Base-by-base conservation (phyloP, 2,888 invertebrate species). In the Erannis defoliaria region DNA sequence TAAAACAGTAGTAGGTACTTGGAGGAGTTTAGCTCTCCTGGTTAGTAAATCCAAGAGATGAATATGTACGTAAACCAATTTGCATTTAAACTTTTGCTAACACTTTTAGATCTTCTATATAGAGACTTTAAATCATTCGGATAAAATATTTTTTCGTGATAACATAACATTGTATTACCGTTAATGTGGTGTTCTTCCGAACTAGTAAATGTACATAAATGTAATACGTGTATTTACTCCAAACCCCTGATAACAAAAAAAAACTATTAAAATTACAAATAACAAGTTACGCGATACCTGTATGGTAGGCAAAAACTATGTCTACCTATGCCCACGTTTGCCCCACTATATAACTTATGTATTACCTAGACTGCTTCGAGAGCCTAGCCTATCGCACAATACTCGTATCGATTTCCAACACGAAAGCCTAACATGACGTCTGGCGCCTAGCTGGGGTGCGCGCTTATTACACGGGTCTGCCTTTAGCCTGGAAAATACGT, bases 361-460 rank as follows among this genome's bases (percentile, higher is more conserved):
- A n/a, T 31, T 61, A 33, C 26, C 53, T 56, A 42, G 19, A 29
- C 50, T 55, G 29, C 43, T 55, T 60, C 64, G 60, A 56, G 61
- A 62, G 64, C 46, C 68, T 76, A 81, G 79, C 81, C 82, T 79
- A 84, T 81, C 82, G 83, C 81, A 64, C 80, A 84, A 80, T 86
- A n/a, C n/a, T n/a, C n/a, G n/a, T n/a, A 91, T 89, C 86, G 89
- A 89, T 89, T 85, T 63, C 65, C 62, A 50, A 55, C 61, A 62
- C 45, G 63, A 61, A 54, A 63, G 62, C 61, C 55, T 63, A 65
- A 53, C 62, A 58, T 64, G 68, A 71, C 68, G 69, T 64, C 64
- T 45, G 61, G 49, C 55, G 33, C 45, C 35, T 55, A 43, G 53
- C 51, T 56, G 43, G 63, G 57, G 51, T 60, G 61, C 33, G 55